Conservation (phyloP, 1,140 invertebrate species). For the Lanistes nyassanus region DNA sequence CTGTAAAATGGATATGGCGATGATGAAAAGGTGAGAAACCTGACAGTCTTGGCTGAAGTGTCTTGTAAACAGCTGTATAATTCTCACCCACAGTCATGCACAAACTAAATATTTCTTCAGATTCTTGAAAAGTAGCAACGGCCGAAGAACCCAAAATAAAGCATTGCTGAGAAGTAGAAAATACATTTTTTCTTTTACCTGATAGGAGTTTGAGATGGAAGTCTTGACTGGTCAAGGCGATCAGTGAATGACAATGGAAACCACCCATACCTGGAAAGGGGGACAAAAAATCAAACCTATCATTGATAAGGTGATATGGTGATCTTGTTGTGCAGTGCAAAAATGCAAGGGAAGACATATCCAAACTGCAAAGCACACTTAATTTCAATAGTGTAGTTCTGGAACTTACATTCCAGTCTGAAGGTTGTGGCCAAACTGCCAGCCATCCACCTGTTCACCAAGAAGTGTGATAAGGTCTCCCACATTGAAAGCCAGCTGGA, state of each 20-base stretch:
- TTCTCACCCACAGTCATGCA: background rate
- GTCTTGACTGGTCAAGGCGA: constrained; percentile 61
- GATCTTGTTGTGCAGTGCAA: background rate
- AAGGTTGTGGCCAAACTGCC: constrained; percentile 94
- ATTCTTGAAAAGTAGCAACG: background rate
- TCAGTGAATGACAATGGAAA: constrained; percentile 94
- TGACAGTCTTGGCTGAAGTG: background rate
- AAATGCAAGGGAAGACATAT: background rate
- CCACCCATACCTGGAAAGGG: constrained; percentile 80
- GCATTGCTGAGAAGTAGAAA: background rate
- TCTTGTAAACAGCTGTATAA: background rate
- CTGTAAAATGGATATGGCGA: constrained; percentile 21
- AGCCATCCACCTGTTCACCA: constrained; percentile 87
- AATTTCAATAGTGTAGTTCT: background rate
- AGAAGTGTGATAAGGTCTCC: constrained; percentile 89
- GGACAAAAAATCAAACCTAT: background rate
- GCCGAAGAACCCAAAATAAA: background rate
- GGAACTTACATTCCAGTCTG: constrained; percentile 75
- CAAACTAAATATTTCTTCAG: background rate
- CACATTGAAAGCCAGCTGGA: constrained; percentile 91
- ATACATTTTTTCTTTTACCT: background rate
- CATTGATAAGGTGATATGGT: background rate
- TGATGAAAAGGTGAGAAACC: background rate
- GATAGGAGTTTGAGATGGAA: constrained; percentile 36
- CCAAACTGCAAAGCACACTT: too few relatives aligned